Conservation (phyloP, 2,888 invertebrate genomes). For the Hartigia nigra region DNA sequence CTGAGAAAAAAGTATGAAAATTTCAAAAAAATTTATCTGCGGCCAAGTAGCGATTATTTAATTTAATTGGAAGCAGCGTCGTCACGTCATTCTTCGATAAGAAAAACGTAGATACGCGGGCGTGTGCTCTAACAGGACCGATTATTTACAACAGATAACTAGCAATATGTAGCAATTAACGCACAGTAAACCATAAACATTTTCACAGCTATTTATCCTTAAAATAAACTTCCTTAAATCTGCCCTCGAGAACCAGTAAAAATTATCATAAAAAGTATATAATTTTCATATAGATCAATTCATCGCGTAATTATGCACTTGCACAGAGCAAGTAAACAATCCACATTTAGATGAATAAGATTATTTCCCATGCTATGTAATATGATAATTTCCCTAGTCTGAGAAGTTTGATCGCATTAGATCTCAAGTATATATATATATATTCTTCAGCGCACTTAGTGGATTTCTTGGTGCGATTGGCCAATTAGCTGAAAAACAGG, state of each 20-base stretch:
- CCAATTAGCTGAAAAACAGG: constrained; percentile 21
- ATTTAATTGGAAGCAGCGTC: background rate
- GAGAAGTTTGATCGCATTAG: constrained; percentile 48
- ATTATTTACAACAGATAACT: background rate
- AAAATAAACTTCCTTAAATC: background rate
- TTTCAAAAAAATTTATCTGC: background rate
- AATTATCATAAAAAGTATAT: background rate
- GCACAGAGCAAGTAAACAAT: background rate
- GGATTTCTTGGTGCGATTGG: background rate
- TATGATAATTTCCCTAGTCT: constrained; percentile 47
- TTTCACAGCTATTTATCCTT: background rate
- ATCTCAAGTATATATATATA: background rate
- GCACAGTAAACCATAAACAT: background rate
- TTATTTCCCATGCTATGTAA: constrained; percentile 16
- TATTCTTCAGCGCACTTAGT: background rate
- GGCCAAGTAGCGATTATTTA: background rate
- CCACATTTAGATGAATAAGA: background rate
- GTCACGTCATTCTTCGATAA: background rate
- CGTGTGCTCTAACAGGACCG: background rate
- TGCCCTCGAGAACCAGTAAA: background rate
- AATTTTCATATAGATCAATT: background rate
- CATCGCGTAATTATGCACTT: background rate
- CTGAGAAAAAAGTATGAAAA: background rate
- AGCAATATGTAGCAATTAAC: background rate
- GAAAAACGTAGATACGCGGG: background rate